phyloP scores from a whole-genome alignment of 2,888 invertebrate genomes.

The Thymelicus acteon region DNA sequence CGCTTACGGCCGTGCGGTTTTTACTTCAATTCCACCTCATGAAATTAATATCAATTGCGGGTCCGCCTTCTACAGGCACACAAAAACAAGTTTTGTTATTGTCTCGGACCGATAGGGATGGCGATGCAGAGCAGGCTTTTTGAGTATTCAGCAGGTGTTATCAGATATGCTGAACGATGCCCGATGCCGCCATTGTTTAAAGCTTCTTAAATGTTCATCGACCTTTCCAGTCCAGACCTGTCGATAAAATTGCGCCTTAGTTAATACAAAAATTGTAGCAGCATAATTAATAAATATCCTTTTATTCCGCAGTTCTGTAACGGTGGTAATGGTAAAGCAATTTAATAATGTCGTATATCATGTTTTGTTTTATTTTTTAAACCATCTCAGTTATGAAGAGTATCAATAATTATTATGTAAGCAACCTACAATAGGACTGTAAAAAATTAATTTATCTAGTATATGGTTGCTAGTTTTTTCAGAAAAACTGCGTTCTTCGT shows the following conservation, averaged over 20 bases:
- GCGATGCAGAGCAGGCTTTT: slow-evolving; percentile 45
- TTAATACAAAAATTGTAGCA: too few relatives aligned
- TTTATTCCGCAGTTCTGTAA: too few relatives aligned
- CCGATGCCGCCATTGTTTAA: slow-evolving; percentile 43
- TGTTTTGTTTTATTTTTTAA: too few relatives aligned
- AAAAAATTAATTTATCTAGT: too few relatives aligned
- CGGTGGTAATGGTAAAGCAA: too few relatives aligned
- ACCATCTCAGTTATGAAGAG: too few relatives aligned
- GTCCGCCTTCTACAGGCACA: slow-evolving; percentile 54
- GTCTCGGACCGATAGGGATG: slow-evolving; percentile 41
- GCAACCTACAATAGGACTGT: too few relatives aligned
- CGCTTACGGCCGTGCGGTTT: slow-evolving; percentile 51
- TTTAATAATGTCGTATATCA: too few relatives aligned
- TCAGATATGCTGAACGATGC: slow-evolving; percentile 41
- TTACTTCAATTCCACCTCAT: slow-evolving; percentile 63
- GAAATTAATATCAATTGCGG: slow-evolving; percentile 77
- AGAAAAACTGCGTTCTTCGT: too few relatives aligned
- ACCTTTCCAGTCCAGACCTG: slow-evolving; percentile 21
- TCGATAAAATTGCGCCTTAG: background rate
- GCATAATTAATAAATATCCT: too few relatives aligned
- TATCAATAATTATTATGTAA: too few relatives aligned
- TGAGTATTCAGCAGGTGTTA: slow-evolving; percentile 51
- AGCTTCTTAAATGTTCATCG: slow-evolving; percentile 41
- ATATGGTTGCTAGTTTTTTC: too few relatives aligned
- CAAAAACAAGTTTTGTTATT: slow-evolving; percentile 50